Conservation (phyloP, 2,888 invertebrate genomes). For the Drosophila putrida region DNA sequence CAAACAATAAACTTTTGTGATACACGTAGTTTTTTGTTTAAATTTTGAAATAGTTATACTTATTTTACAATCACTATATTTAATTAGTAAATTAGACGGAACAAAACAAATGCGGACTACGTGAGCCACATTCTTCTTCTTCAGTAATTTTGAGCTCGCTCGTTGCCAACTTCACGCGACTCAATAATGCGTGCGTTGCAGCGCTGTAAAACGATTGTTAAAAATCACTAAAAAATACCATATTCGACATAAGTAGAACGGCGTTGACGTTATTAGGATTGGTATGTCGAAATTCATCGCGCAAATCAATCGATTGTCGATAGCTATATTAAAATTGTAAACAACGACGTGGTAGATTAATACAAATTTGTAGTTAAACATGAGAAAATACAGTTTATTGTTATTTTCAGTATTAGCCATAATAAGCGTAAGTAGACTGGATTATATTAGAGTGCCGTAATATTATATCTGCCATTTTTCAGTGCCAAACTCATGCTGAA, state of each 20-base stretch:
- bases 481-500: conserved; percentile 85
- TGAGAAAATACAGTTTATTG: conserved; percentile 39
- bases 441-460: no score
- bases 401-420: conserved; percentile 43
- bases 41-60: conserved; percentile 22
- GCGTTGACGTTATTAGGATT: no score
- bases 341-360: conserved; percentile 69
- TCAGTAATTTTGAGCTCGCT: conserved; percentile 30
- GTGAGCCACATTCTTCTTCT: conserved; percentile 60
- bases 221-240: background rate
- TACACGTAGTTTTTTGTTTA: conserved; percentile 27
- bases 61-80: conserved; percentile 22
- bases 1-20: conserved; percentile 27
- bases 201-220: background rate
- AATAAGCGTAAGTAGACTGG: conserved; percentile 39
- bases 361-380: conserved; percentile 45
- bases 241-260: no score
- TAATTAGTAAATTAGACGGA: conserved; percentile 42
- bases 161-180: conserved; percentile 33
- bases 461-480: background rate
- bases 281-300: no score
- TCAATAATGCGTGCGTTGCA: background rate
- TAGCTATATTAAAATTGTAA: conserved; percentile 51
- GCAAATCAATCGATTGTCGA: conserved; percentile 13
- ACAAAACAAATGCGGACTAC: conserved; percentile 66